Base-by-base conservation (phyloP, 2,113 vertebrate species). In the Lepidothrix coronata region DNA sequence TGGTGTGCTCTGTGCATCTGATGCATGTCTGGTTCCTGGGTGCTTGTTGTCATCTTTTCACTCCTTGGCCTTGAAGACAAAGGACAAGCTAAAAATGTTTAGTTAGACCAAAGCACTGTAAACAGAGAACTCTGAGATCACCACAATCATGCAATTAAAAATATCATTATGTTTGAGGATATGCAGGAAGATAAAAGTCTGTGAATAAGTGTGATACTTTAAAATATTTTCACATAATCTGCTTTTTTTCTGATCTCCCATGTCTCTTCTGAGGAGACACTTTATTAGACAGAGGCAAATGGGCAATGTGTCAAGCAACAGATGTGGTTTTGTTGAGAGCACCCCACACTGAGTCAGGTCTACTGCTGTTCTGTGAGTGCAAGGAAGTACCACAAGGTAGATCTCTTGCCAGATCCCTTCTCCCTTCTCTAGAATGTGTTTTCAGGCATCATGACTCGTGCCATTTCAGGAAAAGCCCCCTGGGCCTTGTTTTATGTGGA, bases 291-390 rank as follows among this genome's bases (percentile, higher is more conserved):
- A 21, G 44, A 94, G 61, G 83, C 59, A 89, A 94, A 41, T 8
- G 16, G 90, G 72, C 72, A 95, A 81, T 3, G 2, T 25, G 2
- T 89, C 73, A 96, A 94, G 51, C 80, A 76, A 73, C 1, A 75
- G 73, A 96, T 78, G 91, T 89, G 85, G 93, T 86, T 94, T 83
- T 86, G 51, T 30, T 91, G 70, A 91, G 65, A 83, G 66, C 85
- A 93, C n/a, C 37, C 72, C 75, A 74, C 51, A 83, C 31, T 65
- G 72, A 95, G 88, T 84, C 79, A 95, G 83, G 76, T 93, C 83
- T 54, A 33, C 55, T 61, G 75, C 63, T 93, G 39, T 59, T 58
- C 52, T 82, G 30, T 39, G 52, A 92, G 73, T 20, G 68, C 72
- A 92, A 87, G 39, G 31, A 91, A 92, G 61, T 14, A 84, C 44